A percentile compares a stretch with the other conserved stretches of the same genome.
Evolutionary conservation across 2,797 vertebrate species (phyloP).

Genomic region (Schizopygopsis malacanthus): DNA sequence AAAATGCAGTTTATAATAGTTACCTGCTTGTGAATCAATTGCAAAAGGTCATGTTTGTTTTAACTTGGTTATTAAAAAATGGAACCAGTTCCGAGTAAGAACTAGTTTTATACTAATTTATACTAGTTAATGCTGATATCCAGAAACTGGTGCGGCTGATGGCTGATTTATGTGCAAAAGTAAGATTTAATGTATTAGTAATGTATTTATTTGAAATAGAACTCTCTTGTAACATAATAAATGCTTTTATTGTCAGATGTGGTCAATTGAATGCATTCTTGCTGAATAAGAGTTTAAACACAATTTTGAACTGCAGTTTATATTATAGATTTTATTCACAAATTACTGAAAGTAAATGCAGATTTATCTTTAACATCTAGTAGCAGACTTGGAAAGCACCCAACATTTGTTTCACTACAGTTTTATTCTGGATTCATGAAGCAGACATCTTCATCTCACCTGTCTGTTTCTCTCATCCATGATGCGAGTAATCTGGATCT

Average conservation of each 20-base stretch:
- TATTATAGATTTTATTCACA: not conserved
- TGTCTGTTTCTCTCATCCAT: slow-evolving; percentile 97
- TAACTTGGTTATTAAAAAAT: not conserved
- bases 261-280: not conserved
- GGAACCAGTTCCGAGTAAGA: not conserved
- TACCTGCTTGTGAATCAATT: not conserved
- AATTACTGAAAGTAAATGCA: not conserved
- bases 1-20: not conserved
- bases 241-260: not conserved
- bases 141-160: not conserved
- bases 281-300: not conserved
- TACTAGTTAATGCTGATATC: not conserved
- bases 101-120: not conserved
- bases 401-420: not conserved
- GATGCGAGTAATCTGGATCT: slow-evolving; percentile 98
- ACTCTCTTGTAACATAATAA: not conserved
- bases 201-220: not conserved
- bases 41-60: not conserved
- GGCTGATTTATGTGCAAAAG: not conserved
- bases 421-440: not conserved
- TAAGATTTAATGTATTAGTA: not conserved
- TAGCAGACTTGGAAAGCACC: not conserved
- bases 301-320: not conserved
- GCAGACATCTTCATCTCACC: slow-evolving; percentile 74
- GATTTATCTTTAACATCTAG: not conserved